Evolutionary conservation across 2,113 vertebrate species (phyloP).

Genomic region (Cygnus buccinator): DNA sequence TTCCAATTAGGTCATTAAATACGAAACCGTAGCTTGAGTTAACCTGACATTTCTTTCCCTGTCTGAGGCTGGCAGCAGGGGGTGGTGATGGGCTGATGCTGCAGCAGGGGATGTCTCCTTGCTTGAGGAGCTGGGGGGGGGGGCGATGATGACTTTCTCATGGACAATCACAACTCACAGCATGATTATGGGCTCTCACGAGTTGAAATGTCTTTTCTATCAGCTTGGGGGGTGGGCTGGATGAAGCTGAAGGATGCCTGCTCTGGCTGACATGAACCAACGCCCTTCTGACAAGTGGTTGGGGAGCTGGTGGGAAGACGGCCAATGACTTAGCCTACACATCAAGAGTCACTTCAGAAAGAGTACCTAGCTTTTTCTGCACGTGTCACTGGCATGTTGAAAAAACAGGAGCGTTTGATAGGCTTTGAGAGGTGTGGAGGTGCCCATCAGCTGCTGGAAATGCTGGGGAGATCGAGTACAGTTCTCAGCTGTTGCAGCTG

Average conservation of each 20-base stretch:
- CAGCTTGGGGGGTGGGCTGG: background rate
- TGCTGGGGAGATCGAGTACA: rapidly evolving
- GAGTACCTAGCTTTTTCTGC: background rate
- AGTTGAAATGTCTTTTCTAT: background rate
- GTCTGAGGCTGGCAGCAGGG: background rate
- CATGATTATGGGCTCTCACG: background rate
- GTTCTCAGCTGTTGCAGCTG: background rate
- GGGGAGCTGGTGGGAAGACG: background rate
- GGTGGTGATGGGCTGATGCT: background rate
- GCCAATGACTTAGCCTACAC: background rate
- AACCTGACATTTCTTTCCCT: background rate
- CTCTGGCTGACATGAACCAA: background rate
- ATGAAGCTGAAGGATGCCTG: background rate
- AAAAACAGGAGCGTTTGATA: rapidly evolving
- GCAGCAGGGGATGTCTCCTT: background rate
- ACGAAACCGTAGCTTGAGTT: rapidly evolving
- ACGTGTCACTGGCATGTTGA: background rate
- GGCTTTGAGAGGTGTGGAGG: background rate
- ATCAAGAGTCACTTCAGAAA: background rate
- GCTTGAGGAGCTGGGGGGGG: rapidly evolving
- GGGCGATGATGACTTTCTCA: background rate
- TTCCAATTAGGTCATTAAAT: background rate
- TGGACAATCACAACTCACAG: background rate
- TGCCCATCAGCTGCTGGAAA: background rate
- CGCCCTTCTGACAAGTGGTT: background rate